These are phyloP conservation scores for Linyphia triangularis DNA, from an alignment of 2,888 invertebrate genomes.

Conservation along the genomic window DNA sequence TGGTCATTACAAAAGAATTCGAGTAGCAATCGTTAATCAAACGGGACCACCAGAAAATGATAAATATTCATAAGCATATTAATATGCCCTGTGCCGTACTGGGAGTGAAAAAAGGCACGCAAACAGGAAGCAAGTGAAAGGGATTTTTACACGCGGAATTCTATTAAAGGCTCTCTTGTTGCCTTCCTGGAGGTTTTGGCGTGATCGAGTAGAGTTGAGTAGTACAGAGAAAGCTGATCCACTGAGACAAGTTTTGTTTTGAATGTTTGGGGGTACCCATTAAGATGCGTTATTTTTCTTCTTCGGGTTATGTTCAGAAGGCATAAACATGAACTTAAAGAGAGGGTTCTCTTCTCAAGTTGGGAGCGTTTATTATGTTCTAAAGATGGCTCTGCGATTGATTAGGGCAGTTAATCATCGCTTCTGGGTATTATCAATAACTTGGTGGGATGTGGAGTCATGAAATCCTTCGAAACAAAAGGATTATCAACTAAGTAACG, in stretches of 20 bases:
- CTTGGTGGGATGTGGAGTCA: background rate
- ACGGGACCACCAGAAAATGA: constrained; percentile 42
- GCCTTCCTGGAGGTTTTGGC: constrained; percentile 10
- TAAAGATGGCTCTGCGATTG: background rate
- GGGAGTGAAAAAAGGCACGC: background rate
- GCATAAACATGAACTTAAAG: background rate
- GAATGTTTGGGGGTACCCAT: background rate
- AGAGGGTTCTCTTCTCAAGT: background rate
- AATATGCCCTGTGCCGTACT: constrained; percentile 37
- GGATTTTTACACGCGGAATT: constrained; percentile 52
- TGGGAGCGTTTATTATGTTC: background rate
- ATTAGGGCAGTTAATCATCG: background rate
- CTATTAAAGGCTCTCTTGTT: constrained; percentile 12
- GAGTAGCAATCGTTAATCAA: constrained; percentile 43
- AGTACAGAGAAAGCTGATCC: background rate
- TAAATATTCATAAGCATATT: constrained; percentile 64
- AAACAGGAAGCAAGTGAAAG: constrained; percentile 40
- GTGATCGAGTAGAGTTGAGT: background rate
- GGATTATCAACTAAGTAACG: background rate
- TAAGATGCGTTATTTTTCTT: background rate
- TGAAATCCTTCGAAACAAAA: background rate
- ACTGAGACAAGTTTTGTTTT: background rate
- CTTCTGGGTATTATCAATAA: background rate
- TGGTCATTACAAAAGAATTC: constrained; percentile 37
- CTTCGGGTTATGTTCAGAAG: background rate